These are phyloP conservation scores for Malthinus seriepunctatus DNA, from an alignment of 2,888 invertebrate species.

Conservation along the genomic window DNA sequence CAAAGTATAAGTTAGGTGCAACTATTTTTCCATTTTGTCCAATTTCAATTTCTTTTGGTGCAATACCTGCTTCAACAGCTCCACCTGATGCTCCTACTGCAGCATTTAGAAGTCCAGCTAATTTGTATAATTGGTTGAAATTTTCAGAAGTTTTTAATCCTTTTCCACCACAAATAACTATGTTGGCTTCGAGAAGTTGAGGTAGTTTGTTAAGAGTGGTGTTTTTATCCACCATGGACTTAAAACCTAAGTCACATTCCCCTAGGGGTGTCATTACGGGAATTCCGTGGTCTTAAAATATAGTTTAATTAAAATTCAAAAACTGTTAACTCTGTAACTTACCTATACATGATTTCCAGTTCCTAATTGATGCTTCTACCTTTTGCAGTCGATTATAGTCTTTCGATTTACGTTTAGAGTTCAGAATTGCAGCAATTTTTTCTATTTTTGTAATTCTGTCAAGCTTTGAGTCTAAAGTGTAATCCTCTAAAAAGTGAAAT, in stretches of 20 bases:
- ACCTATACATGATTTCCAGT: slow-evolving; percentile 1
- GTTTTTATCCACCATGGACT: neutral
- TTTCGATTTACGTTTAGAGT: neutral
- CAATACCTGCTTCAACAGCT: slow-evolving; percentile 95
- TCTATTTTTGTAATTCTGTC: slow-evolving; percentile 73
- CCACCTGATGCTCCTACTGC: slow-evolving; percentile 95
- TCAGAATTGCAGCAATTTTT: slow-evolving; percentile 55
- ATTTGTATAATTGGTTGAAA: slow-evolving; percentile 86
- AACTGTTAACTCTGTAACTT: too few species aligned
- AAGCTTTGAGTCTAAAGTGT: slow-evolving; percentile 42
- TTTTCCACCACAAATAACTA: slow-evolving; percentile 80
- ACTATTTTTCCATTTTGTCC: slow-evolving; percentile 98
- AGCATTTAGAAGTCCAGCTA: slow-evolving; percentile 91
- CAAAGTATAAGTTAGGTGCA: slow-evolving; percentile 94
- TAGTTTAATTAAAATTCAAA: too few species aligned
- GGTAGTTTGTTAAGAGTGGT: slow-evolving; percentile 69
- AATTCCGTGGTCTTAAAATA: neutral
- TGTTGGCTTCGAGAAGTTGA: slow-evolving; percentile 85
- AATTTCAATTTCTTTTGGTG: slow-evolving; percentile 93
- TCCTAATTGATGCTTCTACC: neutral
- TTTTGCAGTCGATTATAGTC: neutral
- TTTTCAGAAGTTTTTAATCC: slow-evolving; percentile 96
- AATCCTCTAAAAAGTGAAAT: slow-evolving; percentile 5
- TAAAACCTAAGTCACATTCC: neutral
- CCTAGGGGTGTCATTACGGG: neutral